Evolutionary conservation across 1,140 invertebrate species (phyloP), one percentile per base, ranked within the genome.

Genomic region (Drosophila tani): DNA sequence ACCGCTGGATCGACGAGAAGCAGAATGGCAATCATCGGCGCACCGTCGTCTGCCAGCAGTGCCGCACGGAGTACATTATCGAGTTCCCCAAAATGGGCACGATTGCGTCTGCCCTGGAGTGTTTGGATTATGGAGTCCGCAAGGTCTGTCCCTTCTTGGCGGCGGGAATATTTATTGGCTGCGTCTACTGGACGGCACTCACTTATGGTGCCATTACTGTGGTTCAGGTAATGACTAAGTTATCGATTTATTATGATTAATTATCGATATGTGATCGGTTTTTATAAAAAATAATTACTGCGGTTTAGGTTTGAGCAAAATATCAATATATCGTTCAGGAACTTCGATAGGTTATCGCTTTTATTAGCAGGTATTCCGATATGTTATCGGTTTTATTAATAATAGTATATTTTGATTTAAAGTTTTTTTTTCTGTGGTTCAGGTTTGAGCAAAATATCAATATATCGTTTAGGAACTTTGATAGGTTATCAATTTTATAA

Each of bases 1-100:
- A 99, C 90, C 94, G 98, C 86, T 99, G 98, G 99, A 91, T 99
- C 8, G 98, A 99, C 93, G 98, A 99, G 93, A 99, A 99, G 92
- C 98, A 99, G 91, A 97, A 97, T 91, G 97, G 97, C 51, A 97
- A 98, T 86, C 95, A 96, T 55, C 94, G 95, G 6, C 95, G 96
- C 7, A 96, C 97, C 92, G 98, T 99, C 1, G 93, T 95, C 3
- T 99, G 98, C 94, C 98, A 98, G 19, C 98, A 99, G 93, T 99
- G 98, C 92, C 98, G 98, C 87, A 97, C 97, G 17, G 96, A 98
- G 93, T 99, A 99, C 92, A 96, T 98, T 27, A 98, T 99, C 58
- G 95, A 98, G 27, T 99, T 98, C 93, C 98, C 98, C 11, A 95
- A 96, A 83, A 96, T 97, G 95, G 95, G 96, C 91, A 95, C 95